These are phyloP conservation scores for Geranospiza caerulescens DNA, from an alignment of 2,797 vertebrate species.

Conservation along the genomic window DNA sequence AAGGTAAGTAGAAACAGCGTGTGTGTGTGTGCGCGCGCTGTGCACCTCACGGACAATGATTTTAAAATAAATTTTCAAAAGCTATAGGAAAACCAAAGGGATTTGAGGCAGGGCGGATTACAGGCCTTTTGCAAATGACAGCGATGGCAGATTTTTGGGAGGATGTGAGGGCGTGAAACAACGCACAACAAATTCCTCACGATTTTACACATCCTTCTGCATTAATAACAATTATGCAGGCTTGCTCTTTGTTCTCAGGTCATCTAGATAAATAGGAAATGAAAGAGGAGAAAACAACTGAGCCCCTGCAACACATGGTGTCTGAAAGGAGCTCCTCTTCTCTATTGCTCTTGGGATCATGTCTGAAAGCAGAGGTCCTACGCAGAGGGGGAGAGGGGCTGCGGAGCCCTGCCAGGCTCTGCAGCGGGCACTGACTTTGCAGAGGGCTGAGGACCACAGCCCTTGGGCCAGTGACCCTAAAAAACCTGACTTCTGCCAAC, in stretches of 20 bases:
- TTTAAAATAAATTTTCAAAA: not conserved
- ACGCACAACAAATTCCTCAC: not conserved
- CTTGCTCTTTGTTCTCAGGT: not conserved
- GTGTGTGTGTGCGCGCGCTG: rapidly evolving
- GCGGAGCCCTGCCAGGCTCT: not conserved
- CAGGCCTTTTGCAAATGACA: not conserved
- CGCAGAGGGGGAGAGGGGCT: not conserved
- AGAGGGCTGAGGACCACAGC: not conserved
- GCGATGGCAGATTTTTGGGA: not conserved
- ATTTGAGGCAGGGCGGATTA: not conserved
- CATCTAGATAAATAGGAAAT: not conserved
- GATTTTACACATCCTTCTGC: not conserved
- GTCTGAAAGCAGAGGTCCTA: not conserved
- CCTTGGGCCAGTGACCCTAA: not conserved
- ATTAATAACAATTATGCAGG: not conserved
- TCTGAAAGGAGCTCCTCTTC: not conserved
- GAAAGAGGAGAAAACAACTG: not conserved
- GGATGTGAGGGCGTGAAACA: not conserved
- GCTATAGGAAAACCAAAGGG: not conserved
- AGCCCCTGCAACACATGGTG: not conserved
- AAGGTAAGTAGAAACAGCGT: not conserved
- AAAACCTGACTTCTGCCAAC: not conserved
- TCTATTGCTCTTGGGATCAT: not conserved
- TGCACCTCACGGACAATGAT: not conserved
- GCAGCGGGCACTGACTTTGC: not conserved